Evolutionary conservation across 2,888 invertebrate genomes (phyloP), one percentile per base, ranked within the genome.

Genomic region (Acanthacorydalis orientalis): DNA sequence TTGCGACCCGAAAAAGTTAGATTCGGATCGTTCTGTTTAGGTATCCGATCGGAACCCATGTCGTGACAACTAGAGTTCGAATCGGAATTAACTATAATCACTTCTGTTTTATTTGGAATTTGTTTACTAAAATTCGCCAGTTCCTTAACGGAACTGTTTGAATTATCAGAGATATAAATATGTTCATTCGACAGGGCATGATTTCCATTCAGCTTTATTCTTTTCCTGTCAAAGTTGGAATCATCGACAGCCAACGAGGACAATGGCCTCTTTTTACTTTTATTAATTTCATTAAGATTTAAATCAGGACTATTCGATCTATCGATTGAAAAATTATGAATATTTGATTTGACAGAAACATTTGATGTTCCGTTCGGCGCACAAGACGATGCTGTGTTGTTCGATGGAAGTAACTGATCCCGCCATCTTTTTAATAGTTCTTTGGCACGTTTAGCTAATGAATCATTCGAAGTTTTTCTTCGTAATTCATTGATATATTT

Each of bases 371-470:
- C 50, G 46, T 50, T 50, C 43, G 53, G 44, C 35, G 44, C 51
- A 48, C 41, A 51, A 41, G 48, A 50, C 44, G 35, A 48, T 16
- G 43, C 49, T 14, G 46, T 51, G 49, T 15, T 43, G 49, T 15
- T 43, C 47, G 65, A 64, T 15, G 82, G 83, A 60, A 84, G 71
- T 57, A 92, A 80, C 68, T 88, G 78, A 68, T 84, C 84, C 57
- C 93, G 80, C 95, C 95, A 95, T 68, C 83, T 77, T 59, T 90
- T 89, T 49, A 95, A 81, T 63, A 95, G 74, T 62, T 86, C 86
- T 68, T 93, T 95, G 49, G 91, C 88, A 54, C 93, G 77, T 59
- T 85, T 82, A 47, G 92, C 90, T 63, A 95, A 72, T 51, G 76
- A 75, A 55, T 88, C 86, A 65, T 91, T 85, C 50, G 73, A 75